A percentile compares a stretch with the other conserved stretches of the same genome.
Conservation (phyloP, 2,113 vertebrate genomes). For the Antechinus stuartii region DNA sequence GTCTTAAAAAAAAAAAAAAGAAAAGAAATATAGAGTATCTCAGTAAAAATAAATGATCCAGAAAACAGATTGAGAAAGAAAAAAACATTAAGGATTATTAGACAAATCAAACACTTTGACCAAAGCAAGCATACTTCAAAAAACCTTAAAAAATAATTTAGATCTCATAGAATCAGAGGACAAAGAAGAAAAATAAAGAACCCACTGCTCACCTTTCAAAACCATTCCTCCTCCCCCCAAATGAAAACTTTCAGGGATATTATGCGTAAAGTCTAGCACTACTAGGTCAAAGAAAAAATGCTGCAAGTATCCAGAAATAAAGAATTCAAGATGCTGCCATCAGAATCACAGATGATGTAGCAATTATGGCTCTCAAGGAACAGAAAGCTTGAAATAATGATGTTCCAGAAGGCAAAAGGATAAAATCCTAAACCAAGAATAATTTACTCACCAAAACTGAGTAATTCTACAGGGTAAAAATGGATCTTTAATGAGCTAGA, state of each 20-base stretch:
- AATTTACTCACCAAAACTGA: not conserved
- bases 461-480: not conserved
- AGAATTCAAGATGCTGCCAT: not conserved
- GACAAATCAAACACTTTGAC: not conserved
- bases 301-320: not conserved
- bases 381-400: not conserved
- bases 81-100: not conserved
- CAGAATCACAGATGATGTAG: not conserved
- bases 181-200: not conserved
- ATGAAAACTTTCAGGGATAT: not conserved
- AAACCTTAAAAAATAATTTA: not conserved
- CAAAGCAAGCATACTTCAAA: not conserved
- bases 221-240: not conserved
- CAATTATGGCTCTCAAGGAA: not conserved
- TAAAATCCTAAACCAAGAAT: not conserved
- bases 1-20: not conserved
- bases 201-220: not conserved
- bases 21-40: not conserved
- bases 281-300: not conserved
- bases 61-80: not conserved
- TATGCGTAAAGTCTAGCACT: not conserved
- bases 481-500: not conserved
- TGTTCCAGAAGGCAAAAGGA: not conserved
- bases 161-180: not conserved
- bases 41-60: not conserved